These are phyloP conservation scores for Acrobasis repandana DNA, from an alignment of 2,888 invertebrate species.

Conservation along the genomic window DNA sequence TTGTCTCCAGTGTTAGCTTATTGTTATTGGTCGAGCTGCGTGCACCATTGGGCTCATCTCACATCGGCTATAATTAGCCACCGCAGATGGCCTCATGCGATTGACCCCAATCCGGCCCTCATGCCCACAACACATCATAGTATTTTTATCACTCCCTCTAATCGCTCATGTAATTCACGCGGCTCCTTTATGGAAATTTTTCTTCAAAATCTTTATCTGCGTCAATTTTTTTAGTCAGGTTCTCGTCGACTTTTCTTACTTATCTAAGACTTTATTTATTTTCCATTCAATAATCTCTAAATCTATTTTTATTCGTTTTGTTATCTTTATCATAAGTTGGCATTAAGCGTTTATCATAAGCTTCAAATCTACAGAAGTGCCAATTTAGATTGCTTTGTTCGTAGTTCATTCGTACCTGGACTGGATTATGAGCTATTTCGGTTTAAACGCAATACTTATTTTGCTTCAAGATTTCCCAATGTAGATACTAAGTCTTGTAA, in stretches of 20 bases:
- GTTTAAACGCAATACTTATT: not conserved
- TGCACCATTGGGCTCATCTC: conserved; percentile 65
- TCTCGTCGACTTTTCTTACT: not conserved
- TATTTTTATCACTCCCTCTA: conserved; percentile 72
- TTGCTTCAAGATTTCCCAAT: conserved; percentile 13
- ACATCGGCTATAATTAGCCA: conserved; percentile 75
- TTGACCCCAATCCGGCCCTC: conserved; percentile 79
- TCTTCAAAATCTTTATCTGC: not conserved
- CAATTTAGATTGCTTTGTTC: conserved; percentile 20
- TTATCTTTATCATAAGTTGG: not conserved
- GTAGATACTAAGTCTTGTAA: conserved; percentile 29
- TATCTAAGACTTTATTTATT: not conserved
- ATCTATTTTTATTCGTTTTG: not conserved
- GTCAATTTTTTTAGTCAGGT: not conserved
- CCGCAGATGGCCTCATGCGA: conserved; percentile 79
- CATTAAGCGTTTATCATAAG: not conserved
- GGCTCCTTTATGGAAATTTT: conserved; percentile 14
- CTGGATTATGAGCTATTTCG: not conserved
- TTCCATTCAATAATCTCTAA: conserved; percentile 10
- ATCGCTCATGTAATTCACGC: conserved; percentile 45
- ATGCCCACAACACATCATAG: conserved; percentile 63
- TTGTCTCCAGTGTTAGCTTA: not conserved
- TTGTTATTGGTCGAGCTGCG: conserved; percentile 51
- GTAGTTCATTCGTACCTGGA: not conserved
- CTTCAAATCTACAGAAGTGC: conserved; percentile 10